Percentiles rank a stretch among this genome's conserved stretches.
Conservation (phyloP, 37 sponge, comb jelly and placozoan species). For the Aphrocallistes beatrix region DNA sequence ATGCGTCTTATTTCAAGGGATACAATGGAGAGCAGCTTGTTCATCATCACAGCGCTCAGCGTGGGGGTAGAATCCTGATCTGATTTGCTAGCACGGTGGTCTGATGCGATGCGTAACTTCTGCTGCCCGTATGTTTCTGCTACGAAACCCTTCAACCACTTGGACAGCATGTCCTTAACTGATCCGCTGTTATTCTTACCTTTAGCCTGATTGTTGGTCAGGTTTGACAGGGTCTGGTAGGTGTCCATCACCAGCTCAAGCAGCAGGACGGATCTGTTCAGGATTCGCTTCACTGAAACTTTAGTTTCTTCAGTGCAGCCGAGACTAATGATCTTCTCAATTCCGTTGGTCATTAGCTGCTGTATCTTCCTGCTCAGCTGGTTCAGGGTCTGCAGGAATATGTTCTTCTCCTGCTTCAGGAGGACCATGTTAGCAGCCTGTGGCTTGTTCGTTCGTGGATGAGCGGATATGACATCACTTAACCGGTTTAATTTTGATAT, state of each 20-base stretch:
- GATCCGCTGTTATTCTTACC: neutral
- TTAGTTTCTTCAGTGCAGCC: neutral
- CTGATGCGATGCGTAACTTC: neutral
- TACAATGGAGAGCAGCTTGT: neutral
- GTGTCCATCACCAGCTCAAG: slow-evolving; percentile 7
- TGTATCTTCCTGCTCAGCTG: slow-evolving; percentile 16
- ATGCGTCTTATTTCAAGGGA: neutral
- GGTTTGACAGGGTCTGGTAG: neutral
- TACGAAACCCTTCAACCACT: neutral
- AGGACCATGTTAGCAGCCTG: neutral
- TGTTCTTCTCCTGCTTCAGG: slow-evolving; percentile 4
- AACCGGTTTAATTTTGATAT: neutral
- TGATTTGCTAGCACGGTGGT: neutral
- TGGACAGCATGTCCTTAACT: neutral
- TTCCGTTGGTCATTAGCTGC: neutral
- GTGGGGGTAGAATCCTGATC: neutral
- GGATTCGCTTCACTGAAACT: neutral
- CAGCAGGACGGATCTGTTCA: neutral
- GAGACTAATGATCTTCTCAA: neutral
- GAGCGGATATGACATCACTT: neutral
- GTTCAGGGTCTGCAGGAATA: neutral
- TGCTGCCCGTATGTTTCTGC: slow-evolving; percentile 8
- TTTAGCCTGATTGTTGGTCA: neutral
- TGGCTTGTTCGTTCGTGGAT: neutral
- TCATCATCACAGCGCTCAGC: neutral